These are phyloP conservation scores for Drosophila prostipennis DNA, from an alignment of 2,888 invertebrate genomes.

Conservation along the genomic window DNA sequence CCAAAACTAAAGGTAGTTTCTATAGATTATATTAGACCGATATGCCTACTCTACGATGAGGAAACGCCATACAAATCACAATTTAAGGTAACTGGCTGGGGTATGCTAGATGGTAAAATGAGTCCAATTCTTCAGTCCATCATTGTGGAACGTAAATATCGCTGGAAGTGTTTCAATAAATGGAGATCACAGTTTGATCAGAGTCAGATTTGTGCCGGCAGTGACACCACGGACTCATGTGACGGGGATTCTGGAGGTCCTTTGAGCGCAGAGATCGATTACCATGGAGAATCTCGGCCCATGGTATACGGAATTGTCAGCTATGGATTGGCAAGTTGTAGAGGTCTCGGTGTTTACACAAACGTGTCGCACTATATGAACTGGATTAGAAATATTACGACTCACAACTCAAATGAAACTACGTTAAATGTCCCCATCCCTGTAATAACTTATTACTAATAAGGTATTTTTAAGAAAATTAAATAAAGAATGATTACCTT, in stretches of 20 bases:
- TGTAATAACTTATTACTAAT: no score
- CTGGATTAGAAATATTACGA: background rate
- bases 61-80: background rate
- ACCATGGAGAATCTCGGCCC: background rate
- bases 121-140: background rate
- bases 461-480: no score
- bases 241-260: background rate
- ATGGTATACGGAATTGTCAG: background rate
- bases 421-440: no score
- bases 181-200: no score
- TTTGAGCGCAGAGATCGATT: background rate
- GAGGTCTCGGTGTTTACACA: background rate
- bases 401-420: no score
- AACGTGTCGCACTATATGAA: background rate
- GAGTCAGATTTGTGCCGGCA: background rate
- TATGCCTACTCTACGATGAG: background rate
- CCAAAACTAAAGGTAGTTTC: background rate
- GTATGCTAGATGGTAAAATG: background rate
- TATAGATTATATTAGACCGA: background rate
- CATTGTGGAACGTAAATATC: background rate
- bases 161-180: background rate
- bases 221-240: background rate
- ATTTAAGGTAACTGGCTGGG: background rate
- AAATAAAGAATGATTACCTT: no score
- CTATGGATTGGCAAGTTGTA: background rate